These are phyloP conservation scores for Formica exsecta DNA, from an alignment of 1,140 invertebrate species.

Conservation along the genomic window DNA sequence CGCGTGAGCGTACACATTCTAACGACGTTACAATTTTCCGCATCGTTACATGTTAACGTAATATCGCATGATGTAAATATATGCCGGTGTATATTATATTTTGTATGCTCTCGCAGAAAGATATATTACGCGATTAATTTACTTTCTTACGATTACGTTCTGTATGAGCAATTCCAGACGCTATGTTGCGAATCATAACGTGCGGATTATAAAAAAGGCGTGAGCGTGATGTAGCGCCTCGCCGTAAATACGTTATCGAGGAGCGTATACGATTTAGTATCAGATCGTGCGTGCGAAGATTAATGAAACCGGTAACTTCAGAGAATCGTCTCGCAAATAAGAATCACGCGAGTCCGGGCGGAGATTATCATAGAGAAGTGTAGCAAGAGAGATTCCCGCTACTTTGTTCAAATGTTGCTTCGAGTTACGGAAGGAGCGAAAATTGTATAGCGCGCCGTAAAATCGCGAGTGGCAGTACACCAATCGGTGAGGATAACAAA, in stretches of 20 bases:
- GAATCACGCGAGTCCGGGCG: constrained; percentile 35
- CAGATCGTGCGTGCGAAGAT: constrained; percentile 58
- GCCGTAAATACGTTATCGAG: constrained; percentile 55
- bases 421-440: constrained; percentile 69
- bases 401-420: constrained; percentile 40
- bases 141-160: constrained; percentile 49
- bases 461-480: constrained; percentile 75
- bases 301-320: constrained; percentile 64
- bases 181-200: constrained; percentile 42
- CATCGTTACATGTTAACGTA: constrained; percentile 59
- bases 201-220: constrained; percentile 46
- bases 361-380: constrained; percentile 54
- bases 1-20: constrained; percentile 13
- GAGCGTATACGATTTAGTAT: constrained; percentile 57
- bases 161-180: constrained; percentile 30
- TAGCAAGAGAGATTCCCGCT: constrained; percentile 44
- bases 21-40: constrained; percentile 60
- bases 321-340: constrained; percentile 52
- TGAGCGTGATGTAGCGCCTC: constrained; percentile 37
- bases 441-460: constrained; percentile 62
- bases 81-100: constrained; percentile 41
- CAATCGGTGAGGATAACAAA: constrained; percentile 81
- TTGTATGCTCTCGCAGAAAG: constrained; percentile 23
- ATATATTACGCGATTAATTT: constrained; percentile 59
- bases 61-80: constrained; percentile 26